Conservation (phyloP, 2,113 vertebrate species). For the Xenopus laevis region DNA sequence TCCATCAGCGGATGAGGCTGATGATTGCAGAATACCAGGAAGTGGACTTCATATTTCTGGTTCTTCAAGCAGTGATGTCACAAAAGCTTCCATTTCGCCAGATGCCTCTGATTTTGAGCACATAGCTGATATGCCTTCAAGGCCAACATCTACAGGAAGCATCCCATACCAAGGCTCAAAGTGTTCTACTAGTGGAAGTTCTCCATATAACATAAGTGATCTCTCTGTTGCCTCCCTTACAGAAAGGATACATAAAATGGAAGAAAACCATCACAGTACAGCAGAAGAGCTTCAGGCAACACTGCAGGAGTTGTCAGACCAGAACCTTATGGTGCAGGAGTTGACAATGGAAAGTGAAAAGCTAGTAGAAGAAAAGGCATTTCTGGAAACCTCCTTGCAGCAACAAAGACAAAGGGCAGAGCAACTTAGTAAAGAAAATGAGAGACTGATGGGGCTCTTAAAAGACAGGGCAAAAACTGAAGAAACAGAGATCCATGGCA, state of each 20-base stretch:
- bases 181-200: conserved; percentile 58
- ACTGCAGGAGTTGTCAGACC: conserved; percentile 87
- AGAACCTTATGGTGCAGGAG: conserved; percentile 93
- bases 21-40: conserved; percentile 44
- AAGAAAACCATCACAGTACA: conserved; percentile 92
- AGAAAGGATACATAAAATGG: conserved; percentile 89
- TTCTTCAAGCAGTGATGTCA: conserved; percentile 81
- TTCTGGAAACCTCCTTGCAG: conserved; percentile 83
- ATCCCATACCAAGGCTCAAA: conserved; percentile 61
- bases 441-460: conserved; percentile 72
- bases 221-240: conserved; percentile 82
- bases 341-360: conserved; percentile 91
- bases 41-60: conserved; percentile 65
- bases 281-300: conserved; percentile 93
- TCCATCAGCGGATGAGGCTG: conserved; percentile 55
- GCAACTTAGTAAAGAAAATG: conserved; percentile 84
- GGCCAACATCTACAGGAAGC: conserved; percentile 71
- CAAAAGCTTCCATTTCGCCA: conserved; percentile 82
- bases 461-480: conserved; percentile 76
- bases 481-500: conserved; percentile 61
- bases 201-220: conserved; percentile 63
- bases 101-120: conserved; percentile 90
- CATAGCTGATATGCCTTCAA: conserved; percentile 72
- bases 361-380: conserved; percentile 79
- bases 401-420: conserved; percentile 87